A percentile compares a stretch with the other conserved stretches of the same genome.
These are phyloP conservation scores for Leptopilina myrica DNA, from an alignment of 2,888 invertebrate species.

Conservation along the genomic window DNA sequence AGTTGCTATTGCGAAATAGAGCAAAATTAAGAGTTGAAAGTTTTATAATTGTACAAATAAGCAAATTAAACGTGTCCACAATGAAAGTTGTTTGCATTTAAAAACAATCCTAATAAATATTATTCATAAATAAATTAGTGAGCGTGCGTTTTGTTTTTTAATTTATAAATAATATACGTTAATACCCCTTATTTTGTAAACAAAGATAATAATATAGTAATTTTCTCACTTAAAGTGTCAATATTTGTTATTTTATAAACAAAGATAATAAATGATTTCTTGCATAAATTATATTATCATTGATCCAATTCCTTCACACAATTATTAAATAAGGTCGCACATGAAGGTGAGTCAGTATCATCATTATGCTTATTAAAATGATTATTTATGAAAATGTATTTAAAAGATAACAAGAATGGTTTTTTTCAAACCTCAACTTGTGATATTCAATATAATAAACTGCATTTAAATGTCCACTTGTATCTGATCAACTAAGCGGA, in stretches of 20 bases:
- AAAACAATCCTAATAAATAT: slow-evolving; percentile 11
- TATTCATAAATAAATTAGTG: neutral
- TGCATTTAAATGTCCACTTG: neutral
- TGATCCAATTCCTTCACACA: neutral
- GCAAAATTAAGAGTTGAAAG: neutral
- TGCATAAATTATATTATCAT: slow-evolving; percentile 5
- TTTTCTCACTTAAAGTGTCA: neutral
- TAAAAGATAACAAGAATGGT: no score
- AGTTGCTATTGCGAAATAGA: neutral
- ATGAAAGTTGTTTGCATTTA: slow-evolving; percentile 16
- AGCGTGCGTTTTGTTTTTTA: no score
- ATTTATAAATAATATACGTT: neutral
- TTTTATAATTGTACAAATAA: slow-evolving; percentile 4
- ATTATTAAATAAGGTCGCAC: neutral
- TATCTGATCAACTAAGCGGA: neutral
- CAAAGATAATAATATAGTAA: neutral
- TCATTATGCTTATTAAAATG: neutral
- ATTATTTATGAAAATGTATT: no score
- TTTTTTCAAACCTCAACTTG: no score
- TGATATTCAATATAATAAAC: neutral
- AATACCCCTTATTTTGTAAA: neutral
- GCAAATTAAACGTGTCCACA: slow-evolving; percentile 14
- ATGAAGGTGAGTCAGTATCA: slow-evolving; percentile 3
- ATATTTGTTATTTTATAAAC: neutral
- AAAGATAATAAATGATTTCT: neutral